Evolutionary conservation across 2,113 vertebrate species (phyloP).

Genomic region (Riparia riparia): DNA sequence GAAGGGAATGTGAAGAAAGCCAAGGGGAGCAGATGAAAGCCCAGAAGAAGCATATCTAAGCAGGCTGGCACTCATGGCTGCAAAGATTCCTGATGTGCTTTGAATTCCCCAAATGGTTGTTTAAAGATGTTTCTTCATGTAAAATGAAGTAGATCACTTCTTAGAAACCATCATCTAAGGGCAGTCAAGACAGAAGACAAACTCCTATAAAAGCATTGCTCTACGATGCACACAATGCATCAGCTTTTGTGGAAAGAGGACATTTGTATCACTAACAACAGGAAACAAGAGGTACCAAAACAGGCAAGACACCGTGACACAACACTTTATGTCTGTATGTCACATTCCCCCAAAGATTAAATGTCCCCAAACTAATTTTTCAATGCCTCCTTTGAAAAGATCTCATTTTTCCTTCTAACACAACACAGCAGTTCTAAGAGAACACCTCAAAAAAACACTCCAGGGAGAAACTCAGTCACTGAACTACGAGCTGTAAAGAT

Average conservation of each 20-base stretch:
- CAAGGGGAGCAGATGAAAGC: neutral
- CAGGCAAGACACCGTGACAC: neutral
- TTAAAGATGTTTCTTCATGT: slow-evolving; percentile 6
- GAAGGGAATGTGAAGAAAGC: neutral
- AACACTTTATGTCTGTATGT: neutral
- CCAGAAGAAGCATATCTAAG: neutral
- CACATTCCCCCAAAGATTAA: neutral
- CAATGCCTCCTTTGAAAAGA: neutral
- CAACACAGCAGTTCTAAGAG: neutral
- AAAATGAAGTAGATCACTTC: neutral
- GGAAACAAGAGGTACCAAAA: neutral
- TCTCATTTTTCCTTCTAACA: neutral
- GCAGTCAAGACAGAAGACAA: neutral
- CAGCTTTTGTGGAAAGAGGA: neutral
- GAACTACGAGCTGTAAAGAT: neutral
- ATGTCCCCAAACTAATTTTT: neutral
- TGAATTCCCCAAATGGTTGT: neutral
- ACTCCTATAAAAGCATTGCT: neutral
- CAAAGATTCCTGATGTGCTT: slow-evolving; percentile 1
- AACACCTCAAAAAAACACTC: neutral
- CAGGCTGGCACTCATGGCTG: neutral
- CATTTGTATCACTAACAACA: neutral
- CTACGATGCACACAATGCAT: neutral
- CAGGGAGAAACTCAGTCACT: neutral
- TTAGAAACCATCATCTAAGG: neutral